Evolutionary conservation across 2,888 invertebrate species (phyloP).

Genomic region (Conops quadrifasciatus): DNA sequence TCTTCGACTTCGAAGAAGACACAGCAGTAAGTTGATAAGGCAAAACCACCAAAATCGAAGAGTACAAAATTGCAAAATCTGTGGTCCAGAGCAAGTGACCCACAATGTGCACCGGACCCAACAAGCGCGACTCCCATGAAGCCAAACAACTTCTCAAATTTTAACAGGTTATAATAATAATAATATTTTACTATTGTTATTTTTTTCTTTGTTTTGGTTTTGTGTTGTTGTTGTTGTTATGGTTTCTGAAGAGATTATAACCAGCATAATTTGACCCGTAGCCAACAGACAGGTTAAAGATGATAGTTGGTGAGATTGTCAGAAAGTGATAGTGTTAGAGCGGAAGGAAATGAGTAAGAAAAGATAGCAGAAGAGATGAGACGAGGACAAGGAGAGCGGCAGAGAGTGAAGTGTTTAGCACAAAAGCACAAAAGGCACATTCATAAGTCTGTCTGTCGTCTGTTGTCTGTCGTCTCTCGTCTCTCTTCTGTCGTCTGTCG

Average conservation of each 20-base stretch:
- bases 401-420: neutral
- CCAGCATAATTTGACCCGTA: slow-evolving; percentile 34
- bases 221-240: neutral
- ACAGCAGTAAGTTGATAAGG: neutral
- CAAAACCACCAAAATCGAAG: neutral
- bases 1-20: slow-evolving; percentile 6
- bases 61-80: too few relatives aligned
- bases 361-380: neutral
- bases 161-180: neutral
- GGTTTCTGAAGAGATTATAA: slow-evolving; percentile 4
- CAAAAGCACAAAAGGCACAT: slow-evolving; percentile 25
- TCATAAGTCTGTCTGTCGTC: slow-evolving; percentile 14
- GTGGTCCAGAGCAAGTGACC: slow-evolving; percentile 21
- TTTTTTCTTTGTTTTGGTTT: neutral
- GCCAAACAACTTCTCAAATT: slow-evolving; percentile 25
- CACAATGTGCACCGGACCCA: slow-evolving; percentile 7
- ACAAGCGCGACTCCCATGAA: slow-evolving; percentile 5
- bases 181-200: neutral
- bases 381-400: neutral
- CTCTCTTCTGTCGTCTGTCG: too few relatives aligned
- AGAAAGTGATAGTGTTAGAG: too few relatives aligned
- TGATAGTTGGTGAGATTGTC: slow-evolving; percentile 50
- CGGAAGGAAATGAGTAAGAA: neutral
- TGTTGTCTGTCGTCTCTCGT: too few relatives aligned
- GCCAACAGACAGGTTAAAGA: slow-evolving; percentile 51